Base-by-base conservation (phyloP, 2,797 vertebrate genomes). In the Gadopsis marmoratus region DNA sequence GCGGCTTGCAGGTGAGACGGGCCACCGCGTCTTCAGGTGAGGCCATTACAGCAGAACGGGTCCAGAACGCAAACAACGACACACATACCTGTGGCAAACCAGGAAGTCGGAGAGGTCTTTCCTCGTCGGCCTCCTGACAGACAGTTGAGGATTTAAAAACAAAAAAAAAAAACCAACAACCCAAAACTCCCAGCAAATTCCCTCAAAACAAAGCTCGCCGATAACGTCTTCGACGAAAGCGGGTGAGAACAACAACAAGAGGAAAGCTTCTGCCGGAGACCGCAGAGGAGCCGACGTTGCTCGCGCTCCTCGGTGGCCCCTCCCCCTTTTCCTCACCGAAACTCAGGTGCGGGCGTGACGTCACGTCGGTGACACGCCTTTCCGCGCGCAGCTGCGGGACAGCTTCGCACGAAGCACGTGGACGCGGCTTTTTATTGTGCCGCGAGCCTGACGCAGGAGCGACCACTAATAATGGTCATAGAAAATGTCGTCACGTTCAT, bases 331-430 rank as follows among this genome's bases (percentile, higher is more conserved):
- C 84, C 80, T 79, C 86, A 92, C 92, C 94, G 95, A 95, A 95
- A 95, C 94, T 95, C 95, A 96, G 95, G 95, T 95, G 93, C 7
- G 7, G 4, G 8, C 0, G 82, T 95, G 95, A 95, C 95, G 94
- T 96, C 93, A 95, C 78, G 7, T n/a, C 23, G 45, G 62, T 13
- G 87, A 85, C 95, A 91, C 95, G 93, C 94, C 93, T 93, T 89
- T 93, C 31, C 29, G 71, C 35, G 48, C 79, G 82, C 45, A 74
- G 67, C 76, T 61, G 43, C 17, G 31, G 64, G 29, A 16, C 1
- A 17, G 70, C 63, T 35, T 45, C n/a, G 53, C 50, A 12, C 7
- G 4, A 31, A 61, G 70, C 62, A 76, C 74, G 62, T 79, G 71
- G 60, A 41, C 71, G 6, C 2, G 41, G 37, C 48, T 31, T 41